Conservation (phyloP, 2,797 vertebrate species). For the Microtus californicus region DNA sequence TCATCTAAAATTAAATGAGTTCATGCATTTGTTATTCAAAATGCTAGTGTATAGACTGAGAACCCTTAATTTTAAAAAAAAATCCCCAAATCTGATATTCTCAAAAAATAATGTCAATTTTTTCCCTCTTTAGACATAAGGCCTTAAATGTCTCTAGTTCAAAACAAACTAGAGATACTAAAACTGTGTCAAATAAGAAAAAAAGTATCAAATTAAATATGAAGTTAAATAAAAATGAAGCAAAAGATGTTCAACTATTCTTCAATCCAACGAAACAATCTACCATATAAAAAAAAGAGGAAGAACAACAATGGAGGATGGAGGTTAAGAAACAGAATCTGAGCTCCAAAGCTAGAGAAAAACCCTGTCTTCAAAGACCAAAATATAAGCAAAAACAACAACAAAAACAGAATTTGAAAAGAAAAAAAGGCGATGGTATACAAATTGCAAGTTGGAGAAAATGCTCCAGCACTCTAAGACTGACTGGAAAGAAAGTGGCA, state of each 20-base stretch:
- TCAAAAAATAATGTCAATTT: neutral
- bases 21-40: conserved; percentile 12
- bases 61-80: neutral
- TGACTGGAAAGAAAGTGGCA: neutral
- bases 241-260: neutral
- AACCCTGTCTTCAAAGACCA: no score
- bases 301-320: neutral
- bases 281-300: neutral
- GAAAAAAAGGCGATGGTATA: neutral
- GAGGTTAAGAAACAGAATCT: neutral
- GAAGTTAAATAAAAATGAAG: conserved; percentile 3
- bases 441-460: neutral
- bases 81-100: neutral
- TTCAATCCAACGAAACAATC: neutral
- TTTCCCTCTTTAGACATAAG: neutral
- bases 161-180: neutral
- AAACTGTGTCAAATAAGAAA: neutral
- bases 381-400: no score
- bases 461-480: neutral
- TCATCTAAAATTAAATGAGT: conserved; percentile 17
- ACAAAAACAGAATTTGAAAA: neutral
- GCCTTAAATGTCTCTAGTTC: neutral
- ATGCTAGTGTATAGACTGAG: neutral
- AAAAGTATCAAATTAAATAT: neutral
- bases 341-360: neutral